phyloP scores from a whole-genome alignment of 2,888 invertebrate species.

The Unio delphinus region DNA sequence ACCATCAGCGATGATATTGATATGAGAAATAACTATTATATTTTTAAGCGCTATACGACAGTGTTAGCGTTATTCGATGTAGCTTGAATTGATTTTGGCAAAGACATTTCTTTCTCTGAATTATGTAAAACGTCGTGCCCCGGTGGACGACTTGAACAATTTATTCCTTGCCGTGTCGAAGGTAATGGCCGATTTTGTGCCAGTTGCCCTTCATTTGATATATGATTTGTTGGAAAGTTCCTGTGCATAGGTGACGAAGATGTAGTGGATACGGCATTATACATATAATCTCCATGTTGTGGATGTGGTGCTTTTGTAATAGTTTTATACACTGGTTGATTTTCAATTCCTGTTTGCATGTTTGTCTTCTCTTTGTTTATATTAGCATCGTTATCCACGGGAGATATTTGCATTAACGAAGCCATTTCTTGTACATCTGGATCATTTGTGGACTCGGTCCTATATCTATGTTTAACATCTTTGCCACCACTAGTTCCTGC shows the following conservation, averaged over 20 bases:
- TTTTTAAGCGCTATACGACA: conserved; percentile 42
- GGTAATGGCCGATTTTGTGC: not conserved
- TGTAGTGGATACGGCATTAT: conserved; percentile 58
- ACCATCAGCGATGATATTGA: no score
- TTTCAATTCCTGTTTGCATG: conserved; percentile 16
- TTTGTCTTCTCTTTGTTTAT: conserved; percentile 9
- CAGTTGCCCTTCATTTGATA: no score
- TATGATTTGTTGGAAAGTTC: not conserved
- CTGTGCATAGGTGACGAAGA: conserved; percentile 60
- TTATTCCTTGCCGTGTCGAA: conserved; percentile 7
- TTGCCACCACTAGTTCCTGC: conserved; percentile 15
- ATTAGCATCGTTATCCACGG: no score
- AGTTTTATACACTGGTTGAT: conserved; percentile 34
- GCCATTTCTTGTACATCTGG: no score
- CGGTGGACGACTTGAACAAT: no score
- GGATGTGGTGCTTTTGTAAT: conserved; percentile 36
- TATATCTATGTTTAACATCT: no score
- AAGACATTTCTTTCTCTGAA: no score
- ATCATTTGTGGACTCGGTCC: no score
- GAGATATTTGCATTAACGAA: no score
- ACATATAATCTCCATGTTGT: conserved; percentile 42
- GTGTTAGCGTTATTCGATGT: conserved; percentile 59
- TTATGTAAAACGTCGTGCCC: no score
- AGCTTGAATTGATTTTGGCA: conserved; percentile 11
- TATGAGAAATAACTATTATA: no score